Evolutionary conservation across 2,113 vertebrate genomes (phyloP).

Genomic region (Vireo altiloquus): DNA sequence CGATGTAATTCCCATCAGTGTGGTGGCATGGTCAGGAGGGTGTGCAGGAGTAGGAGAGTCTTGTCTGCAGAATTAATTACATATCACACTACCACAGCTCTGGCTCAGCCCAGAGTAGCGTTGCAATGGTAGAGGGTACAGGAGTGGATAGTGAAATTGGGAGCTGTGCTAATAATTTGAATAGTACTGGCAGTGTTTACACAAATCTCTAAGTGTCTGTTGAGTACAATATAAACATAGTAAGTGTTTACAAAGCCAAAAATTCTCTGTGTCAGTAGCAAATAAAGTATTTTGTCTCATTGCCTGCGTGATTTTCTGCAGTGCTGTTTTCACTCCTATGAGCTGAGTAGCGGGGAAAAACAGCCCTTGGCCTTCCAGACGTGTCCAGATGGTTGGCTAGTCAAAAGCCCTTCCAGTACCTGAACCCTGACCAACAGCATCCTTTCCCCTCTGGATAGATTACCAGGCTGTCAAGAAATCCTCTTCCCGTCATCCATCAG

Average conservation of each 20-base stretch:
- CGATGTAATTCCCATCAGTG: rapidly evolving
- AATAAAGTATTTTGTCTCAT: background rate
- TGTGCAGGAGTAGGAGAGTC: background rate
- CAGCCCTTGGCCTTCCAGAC: background rate
- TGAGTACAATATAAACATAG: background rate
- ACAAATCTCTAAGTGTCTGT: background rate
- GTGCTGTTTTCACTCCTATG: background rate
- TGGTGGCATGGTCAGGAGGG: background rate
- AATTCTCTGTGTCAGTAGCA: background rate
- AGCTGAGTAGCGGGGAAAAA: background rate
- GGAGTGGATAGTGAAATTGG: background rate
- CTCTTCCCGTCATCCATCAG: background rate
- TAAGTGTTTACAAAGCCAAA: background rate
- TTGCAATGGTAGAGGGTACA: too few relatives aligned
- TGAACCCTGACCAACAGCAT: background rate
- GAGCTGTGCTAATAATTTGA: background rate
- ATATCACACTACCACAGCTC: background rate
- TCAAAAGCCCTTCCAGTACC: background rate
- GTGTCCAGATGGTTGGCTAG: background rate
- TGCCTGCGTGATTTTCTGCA: background rate
- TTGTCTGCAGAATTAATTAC: background rate
- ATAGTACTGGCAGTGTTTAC: background rate
- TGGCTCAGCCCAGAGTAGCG: background rate
- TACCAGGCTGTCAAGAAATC: background rate
- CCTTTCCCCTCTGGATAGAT: background rate